These are phyloP conservation scores for Clitarchus hookeri DNA, from an alignment of 2,888 invertebrate species.

Conservation along the genomic window DNA sequence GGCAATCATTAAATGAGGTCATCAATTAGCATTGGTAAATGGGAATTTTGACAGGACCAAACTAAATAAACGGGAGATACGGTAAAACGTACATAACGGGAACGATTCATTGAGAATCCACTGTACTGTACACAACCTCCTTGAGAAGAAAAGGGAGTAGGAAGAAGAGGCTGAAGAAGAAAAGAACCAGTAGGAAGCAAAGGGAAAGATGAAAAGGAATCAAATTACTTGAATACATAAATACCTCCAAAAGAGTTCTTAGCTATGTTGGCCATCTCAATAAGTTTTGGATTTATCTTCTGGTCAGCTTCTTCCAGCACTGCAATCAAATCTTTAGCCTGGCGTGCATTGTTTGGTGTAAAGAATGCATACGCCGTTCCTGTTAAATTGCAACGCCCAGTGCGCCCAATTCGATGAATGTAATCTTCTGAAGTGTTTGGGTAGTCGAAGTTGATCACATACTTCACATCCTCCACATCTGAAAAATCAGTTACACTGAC, in stretches of 20 bases:
- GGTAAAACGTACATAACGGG: too few species aligned
- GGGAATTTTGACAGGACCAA: too few species aligned
- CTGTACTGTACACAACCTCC: too few species aligned
- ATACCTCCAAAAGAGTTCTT: conserved; percentile 47
- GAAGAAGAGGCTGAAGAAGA: too few species aligned
- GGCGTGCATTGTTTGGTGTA: conserved; percentile 86
- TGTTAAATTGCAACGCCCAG: conserved; percentile 89
- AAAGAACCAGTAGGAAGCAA: too few species aligned
- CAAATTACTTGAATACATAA: neutral
- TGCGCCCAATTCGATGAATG: conserved; percentile 94
- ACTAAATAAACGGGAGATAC: too few species aligned
- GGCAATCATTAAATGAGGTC: too few species aligned
- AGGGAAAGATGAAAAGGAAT: too few species aligned
- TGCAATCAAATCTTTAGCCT: conserved; percentile 88
- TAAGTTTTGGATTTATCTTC: conserved; percentile 76
- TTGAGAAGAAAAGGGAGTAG: too few species aligned
- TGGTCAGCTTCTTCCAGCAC: conserved; percentile 94
- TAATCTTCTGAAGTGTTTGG: conserved; percentile 98
- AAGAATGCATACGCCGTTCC: conserved; percentile 98
- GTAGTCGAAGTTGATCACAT: conserved; percentile 97
- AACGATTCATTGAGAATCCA: too few species aligned
- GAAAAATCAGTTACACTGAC: conserved; percentile 26
- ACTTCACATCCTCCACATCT: conserved; percentile 93
- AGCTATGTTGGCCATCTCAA: conserved; percentile 70
- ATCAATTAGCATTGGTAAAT: too few species aligned